Evolutionary conservation across 1,140 invertebrate genomes (phyloP).

Genomic region (Lethrus apterus): DNA sequence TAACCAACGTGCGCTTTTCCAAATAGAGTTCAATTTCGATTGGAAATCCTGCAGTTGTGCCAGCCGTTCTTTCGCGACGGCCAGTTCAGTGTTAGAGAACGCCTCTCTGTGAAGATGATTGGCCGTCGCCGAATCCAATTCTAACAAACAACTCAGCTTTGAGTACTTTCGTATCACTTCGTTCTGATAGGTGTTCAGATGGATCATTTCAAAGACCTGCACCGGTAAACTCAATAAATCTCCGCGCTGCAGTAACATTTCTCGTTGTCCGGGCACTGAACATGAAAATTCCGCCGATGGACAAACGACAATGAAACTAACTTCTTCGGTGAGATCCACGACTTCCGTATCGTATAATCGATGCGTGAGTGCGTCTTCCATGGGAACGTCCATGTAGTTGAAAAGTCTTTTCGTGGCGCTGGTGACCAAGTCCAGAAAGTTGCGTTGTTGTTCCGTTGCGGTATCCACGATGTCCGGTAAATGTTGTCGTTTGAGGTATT

Average conservation of each 20-base stretch:
- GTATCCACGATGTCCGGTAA: slow-evolving; percentile 40
- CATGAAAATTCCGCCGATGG: slow-evolving; percentile 86
- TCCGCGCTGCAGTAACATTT: slow-evolving; percentile 67
- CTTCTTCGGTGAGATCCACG: slow-evolving; percentile 78
- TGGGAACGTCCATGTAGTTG: slow-evolving; percentile 68
- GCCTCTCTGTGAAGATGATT: slow-evolving; percentile 89
- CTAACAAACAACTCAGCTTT: slow-evolving; percentile 82
- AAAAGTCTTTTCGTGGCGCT: slow-evolving; percentile 65
- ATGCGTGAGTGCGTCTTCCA: slow-evolving; percentile 59
- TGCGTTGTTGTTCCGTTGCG: slow-evolving; percentile 63
- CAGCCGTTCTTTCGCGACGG: slow-evolving; percentile 75
- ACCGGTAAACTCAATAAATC: slow-evolving; percentile 81
- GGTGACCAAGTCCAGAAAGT: slow-evolving; percentile 68
- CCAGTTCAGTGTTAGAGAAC: slow-evolving; percentile 82
- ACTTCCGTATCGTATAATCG: slow-evolving; percentile 87
- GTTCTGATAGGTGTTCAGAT: slow-evolving; percentile 82
- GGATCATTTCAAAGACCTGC: slow-evolving; percentile 87
- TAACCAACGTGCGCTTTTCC: slow-evolving; percentile 91
- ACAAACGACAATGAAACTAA: slow-evolving; percentile 83
- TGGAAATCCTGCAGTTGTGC: slow-evolving; percentile 75
- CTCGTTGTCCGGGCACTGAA: slow-evolving; percentile 79
- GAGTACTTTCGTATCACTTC: slow-evolving; percentile 84
- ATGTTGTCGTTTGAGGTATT: slow-evolving; percentile 59
- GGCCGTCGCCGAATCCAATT: slow-evolving; percentile 85
- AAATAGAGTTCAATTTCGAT: slow-evolving; percentile 70